phyloP scores from a whole-genome alignment of 30 jellyfish, hydroid and myxozoan species.

The Aurelia coerulea region DNA sequence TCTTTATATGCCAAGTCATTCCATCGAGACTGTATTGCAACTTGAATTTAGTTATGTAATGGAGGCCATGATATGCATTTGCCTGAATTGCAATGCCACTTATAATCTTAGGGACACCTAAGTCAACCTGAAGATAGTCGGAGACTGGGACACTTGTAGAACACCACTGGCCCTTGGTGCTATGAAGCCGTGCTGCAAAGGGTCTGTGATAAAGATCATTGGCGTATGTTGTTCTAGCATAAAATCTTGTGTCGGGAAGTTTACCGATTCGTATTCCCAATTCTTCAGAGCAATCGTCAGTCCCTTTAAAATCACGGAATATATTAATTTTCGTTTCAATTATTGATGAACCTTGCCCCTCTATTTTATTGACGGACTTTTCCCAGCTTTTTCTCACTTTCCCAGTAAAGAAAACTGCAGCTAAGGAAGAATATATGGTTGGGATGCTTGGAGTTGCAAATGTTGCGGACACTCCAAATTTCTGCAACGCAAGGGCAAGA shows the following conservation, averaged over 20 bases:
- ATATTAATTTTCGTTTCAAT: constrained; percentile 1
- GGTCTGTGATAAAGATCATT: not conserved
- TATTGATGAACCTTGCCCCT: not conserved
- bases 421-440: constrained; percentile 24
- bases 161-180: constrained; percentile 39
- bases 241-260: constrained; percentile 35
- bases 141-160: constrained; percentile 31
- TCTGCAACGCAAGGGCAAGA: constrained; percentile 33
- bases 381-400: constrained; percentile 44
- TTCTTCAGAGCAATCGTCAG: constrained; percentile 61
- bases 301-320: constrained; percentile 28
- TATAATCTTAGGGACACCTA: constrained; percentile 16
- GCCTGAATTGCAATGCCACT: constrained; percentile 54
- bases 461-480: constrained; percentile 43
- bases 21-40: not conserved
- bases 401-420: constrained; percentile 53
- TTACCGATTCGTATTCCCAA: constrained; percentile 33
- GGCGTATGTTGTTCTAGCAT: constrained; percentile 13
- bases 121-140: constrained; percentile 37
- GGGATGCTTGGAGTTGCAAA: constrained; percentile 21
- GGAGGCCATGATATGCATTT: too few relatives aligned
- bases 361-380: not conserved
- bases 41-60: not conserved
- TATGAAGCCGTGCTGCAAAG: constrained; percentile 10
- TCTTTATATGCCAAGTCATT: not conserved